phyloP scores from a whole-genome alignment of 2,888 invertebrate genomes.

The Acanthosepion pharaonis region DNA sequence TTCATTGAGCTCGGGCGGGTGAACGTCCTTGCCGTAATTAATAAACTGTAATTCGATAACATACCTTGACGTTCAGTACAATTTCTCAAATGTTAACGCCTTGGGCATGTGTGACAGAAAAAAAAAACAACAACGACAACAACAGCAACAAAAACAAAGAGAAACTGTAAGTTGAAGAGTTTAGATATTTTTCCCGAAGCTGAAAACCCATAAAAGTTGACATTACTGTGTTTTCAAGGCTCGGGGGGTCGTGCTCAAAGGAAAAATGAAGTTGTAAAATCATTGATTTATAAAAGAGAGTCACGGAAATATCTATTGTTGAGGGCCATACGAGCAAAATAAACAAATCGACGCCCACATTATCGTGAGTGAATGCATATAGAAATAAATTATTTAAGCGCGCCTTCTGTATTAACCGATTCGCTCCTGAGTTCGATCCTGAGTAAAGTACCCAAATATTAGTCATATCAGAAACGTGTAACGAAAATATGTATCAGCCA shows the following conservation, averaged over 20 bases:
- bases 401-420: too few species aligned
- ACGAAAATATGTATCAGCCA: too few species aligned
- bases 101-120: background rate
- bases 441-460: too few species aligned
- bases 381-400: too few species aligned
- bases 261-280: background rate
- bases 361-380: background rate
- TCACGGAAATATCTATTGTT: background rate
- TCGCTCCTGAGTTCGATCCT: too few species aligned
- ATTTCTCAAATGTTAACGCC: background rate
- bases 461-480: too few species aligned
- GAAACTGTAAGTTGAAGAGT: background rate
- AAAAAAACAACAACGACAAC: background rate
- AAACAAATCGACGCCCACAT: background rate
- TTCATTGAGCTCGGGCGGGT: too few species aligned
- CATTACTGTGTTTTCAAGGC: background rate
- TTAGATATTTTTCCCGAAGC: background rate
- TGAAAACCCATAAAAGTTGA: background rate
- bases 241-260: background rate
- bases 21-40: too few species aligned
- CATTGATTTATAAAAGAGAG: background rate
- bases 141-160: background rate
- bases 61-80: background rate
- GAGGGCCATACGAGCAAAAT: background rate
- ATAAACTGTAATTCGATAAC: too few species aligned